A percentile compares a stretch with the other conserved stretches of the same genome.
Evolutionary conservation across 1,140 invertebrate species (phyloP).

Genomic region (Drosophila malerkotliana): DNA sequence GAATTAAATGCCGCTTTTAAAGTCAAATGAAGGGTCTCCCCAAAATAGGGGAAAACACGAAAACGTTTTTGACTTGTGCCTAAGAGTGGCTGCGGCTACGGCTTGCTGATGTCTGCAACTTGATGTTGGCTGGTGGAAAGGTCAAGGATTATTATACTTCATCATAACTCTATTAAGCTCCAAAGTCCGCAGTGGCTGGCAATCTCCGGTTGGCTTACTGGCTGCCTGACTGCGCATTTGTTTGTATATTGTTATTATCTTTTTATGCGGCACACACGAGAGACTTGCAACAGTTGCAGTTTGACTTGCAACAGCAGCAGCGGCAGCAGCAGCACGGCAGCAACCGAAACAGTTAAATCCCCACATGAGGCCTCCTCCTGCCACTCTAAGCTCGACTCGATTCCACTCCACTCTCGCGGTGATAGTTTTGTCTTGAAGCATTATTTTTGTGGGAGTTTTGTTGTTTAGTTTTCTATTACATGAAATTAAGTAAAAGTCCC

Average conservation of each 20-base stretch:
- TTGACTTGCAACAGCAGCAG: not conserved
- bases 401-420: slow-evolving; percentile 40
- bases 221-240: slow-evolving; percentile 61
- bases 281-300: slow-evolving; percentile 42
- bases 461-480: slow-evolving; percentile 60
- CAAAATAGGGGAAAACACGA: slow-evolving; percentile 11
- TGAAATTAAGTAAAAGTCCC: slow-evolving; percentile 77
- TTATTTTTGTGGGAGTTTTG: slow-evolving; percentile 59
- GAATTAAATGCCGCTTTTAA: slow-evolving; percentile 61
- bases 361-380: slow-evolving; percentile 15
- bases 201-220: slow-evolving; percentile 41
- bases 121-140: slow-evolving; percentile 70
- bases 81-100: slow-evolving; percentile 27
- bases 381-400: slow-evolving; percentile 24
- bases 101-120: slow-evolving; percentile 38
- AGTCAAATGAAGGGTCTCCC: slow-evolving; percentile 50
- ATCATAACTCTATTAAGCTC: slow-evolving; percentile 76
- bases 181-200: slow-evolving; percentile 43
- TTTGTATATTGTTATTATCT: slow-evolving; percentile 75
- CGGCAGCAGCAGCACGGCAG: slow-evolving; percentile 4
- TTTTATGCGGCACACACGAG: slow-evolving; percentile 58
- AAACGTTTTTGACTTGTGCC: slow-evolving; percentile 63
- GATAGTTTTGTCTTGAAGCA: slow-evolving; percentile 64
- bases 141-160: slow-evolving; percentile 81
- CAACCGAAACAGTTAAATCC: slow-evolving; percentile 10